phyloP scores from a whole-genome alignment of 2,797 vertebrate genomes.

The Gymnoscopelus braueri region DNA sequence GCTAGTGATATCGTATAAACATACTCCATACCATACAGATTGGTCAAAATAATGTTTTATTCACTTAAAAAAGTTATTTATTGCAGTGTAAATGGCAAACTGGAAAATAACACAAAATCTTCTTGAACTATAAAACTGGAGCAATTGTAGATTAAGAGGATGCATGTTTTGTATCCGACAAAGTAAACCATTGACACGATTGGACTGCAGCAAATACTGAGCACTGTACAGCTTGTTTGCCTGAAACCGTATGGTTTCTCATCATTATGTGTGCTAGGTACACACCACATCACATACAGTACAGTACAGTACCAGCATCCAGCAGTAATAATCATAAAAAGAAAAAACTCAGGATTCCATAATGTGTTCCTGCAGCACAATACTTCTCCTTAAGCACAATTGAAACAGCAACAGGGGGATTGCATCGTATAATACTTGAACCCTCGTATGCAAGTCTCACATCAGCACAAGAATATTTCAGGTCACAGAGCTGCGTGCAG shows the following conservation, averaged over 20 bases:
- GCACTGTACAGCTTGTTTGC: neutral
- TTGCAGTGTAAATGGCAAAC: too few relatives aligned
- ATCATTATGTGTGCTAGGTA: too few relatives aligned
- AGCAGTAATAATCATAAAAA: constrained; percentile 21
- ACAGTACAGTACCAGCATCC: too few relatives aligned
- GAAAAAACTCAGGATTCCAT: constrained; percentile 34
- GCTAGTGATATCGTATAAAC: too few relatives aligned
- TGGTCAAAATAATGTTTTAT: too few relatives aligned
- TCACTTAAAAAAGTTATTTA: too few relatives aligned
- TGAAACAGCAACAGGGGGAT: neutral
- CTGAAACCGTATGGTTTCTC: neutral
- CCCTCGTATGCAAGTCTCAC: too few relatives aligned
- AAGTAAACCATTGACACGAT: constrained; percentile 30
- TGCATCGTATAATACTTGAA: neutral
- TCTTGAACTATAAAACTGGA: neutral
- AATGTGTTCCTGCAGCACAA: constrained; percentile 13
- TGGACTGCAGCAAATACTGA: neutral
- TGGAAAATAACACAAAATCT: neutral
- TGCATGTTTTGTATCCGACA: constrained; percentile 41
- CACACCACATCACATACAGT: too few relatives aligned
- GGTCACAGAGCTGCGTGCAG: too few relatives aligned
- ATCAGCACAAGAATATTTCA: too few relatives aligned
- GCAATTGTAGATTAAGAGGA: constrained; percentile 26
- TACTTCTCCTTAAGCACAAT: constrained; percentile 12
- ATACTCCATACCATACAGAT: too few relatives aligned